Conservation (phyloP, 2,797 vertebrate genomes). For the Pipistrellus kuhlii region DNA sequence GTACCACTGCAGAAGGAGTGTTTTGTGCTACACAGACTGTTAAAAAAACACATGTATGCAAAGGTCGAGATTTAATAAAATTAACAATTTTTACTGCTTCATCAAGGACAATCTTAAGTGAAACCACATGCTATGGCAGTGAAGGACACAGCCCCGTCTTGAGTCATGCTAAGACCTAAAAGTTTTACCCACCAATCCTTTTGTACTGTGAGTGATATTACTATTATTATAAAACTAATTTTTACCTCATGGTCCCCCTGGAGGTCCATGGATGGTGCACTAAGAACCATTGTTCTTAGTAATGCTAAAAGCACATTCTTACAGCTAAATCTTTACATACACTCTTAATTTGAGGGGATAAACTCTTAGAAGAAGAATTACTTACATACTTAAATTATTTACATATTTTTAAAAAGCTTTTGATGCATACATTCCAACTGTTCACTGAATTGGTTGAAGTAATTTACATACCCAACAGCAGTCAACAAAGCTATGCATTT, state of each 20-base stretch:
- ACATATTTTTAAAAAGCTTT: conserved; percentile 34
- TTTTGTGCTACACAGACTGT: neutral
- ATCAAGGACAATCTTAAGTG: neutral
- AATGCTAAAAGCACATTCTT: conserved; percentile 12
- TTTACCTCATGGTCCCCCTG: neutral
- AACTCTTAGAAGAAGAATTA: conserved; percentile 55
- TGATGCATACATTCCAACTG: conserved; percentile 10
- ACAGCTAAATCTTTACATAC: conserved; percentile 17
- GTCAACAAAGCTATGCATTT: neutral
- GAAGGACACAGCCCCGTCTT: neutral
- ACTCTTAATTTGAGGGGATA: conserved; percentile 28
- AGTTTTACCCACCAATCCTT: neutral
- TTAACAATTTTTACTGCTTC: conserved; percentile 4
- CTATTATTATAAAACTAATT: neutral
- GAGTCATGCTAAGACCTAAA: neutral
- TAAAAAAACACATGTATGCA: neutral
- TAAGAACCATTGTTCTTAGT: neutral
- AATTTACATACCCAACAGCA: neutral
- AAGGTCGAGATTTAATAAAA: conserved; percentile 55
- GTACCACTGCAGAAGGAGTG: neutral
- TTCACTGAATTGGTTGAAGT: neutral
- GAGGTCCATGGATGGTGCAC: neutral
- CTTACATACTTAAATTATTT: neutral
- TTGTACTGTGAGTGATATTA: neutral
- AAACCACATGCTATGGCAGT: neutral